Conservation (phyloP, 2,888 invertebrate species). For the Drosophila meridiana region DNA sequence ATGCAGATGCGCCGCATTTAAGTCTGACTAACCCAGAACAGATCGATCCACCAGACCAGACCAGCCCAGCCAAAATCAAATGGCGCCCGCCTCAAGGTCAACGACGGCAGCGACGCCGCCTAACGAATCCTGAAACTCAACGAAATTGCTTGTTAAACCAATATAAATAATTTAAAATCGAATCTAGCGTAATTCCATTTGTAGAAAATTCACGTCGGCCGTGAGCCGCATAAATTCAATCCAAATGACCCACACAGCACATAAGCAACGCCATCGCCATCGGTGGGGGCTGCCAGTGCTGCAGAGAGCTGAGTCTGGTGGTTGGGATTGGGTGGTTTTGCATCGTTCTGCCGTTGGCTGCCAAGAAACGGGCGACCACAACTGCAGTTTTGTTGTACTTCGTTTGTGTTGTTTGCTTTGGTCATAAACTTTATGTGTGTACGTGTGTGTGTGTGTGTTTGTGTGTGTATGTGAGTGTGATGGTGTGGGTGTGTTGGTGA, state of each 20-base stretch:
- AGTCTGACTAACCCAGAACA: slow-evolving; percentile 14
- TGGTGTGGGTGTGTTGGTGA: slow-evolving; percentile 53
- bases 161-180: slow-evolving; percentile 67
- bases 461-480: slow-evolving; percentile 15
- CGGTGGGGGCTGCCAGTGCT: background rate
- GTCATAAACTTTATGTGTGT: slow-evolving; percentile 48
- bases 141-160: slow-evolving; percentile 43
- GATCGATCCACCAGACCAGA: background rate
- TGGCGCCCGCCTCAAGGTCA: slow-evolving; percentile 43
- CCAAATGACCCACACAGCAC: slow-evolving; percentile 61
- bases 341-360: slow-evolving; percentile 36
- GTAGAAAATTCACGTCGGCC: slow-evolving; percentile 50
- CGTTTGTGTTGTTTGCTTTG: slow-evolving; percentile 49
- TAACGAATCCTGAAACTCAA: slow-evolving; percentile 29
- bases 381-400: slow-evolving; percentile 51
- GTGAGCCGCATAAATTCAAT: slow-evolving; percentile 66
- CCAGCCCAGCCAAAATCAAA: slow-evolving; percentile 4
- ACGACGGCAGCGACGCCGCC: slow-evolving; percentile 3
- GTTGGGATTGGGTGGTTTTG: slow-evolving; percentile 8
- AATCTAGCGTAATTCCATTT: slow-evolving; percentile 65
- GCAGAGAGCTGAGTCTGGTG: background rate
- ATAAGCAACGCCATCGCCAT: slow-evolving; percentile 7
- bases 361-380: slow-evolving; percentile 54
- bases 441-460: slow-evolving; percentile 2
- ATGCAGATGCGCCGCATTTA: slow-evolving; percentile 49